Evolutionary conservation across 2,113 vertebrate species (phyloP), one percentile per base, ranked within the genome.

Genomic region (Sula dactylatra): DNA sequence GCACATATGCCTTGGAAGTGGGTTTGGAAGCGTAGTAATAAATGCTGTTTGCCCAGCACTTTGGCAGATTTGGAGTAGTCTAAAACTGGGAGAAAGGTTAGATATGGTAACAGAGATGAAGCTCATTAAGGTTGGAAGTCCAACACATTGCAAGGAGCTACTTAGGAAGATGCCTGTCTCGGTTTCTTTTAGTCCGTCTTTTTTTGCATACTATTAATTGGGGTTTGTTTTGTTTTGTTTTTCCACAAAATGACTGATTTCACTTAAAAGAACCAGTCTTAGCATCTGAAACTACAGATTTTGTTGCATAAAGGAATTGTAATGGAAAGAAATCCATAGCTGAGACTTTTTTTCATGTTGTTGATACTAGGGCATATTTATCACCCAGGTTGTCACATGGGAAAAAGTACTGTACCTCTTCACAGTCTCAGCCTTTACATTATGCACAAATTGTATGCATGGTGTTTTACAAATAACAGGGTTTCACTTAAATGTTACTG

Each of bases 281-380:
- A 12, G 32, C 22, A 19, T 19, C 44, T 76, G 58, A 65, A 89
- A 79, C 40, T 55, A 10, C 54, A 66, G 19, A 27, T 19, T 77
- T 56, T 6, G 6, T 73, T 44, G 8, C 38, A 8, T 47, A 74
- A 66, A 62, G 47, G n/a, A 76, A 16, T 86, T 47, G 26, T 40
- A 70, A 66, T 40, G 38, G 50, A 58, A 86, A 26, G 19, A 83
- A 83, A 17, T 44, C 47, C 20, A 1, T 67, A 52, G n/a, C 0
- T 64, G 32, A 73, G 45, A n/a, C 11, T 7, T 38, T 62, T 40
- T 49, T 22, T 4, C 11, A 4, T 19, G 2, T 47, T 45, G 5
- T 56, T 59, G 19, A 3, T 77, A 18, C 2, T 34, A 9, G 20
- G 2, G 0, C 82, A 13, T 62, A 0, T 81, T 80, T 86, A 25